Percentiles rank a stretch among this genome's conserved stretches.
These are phyloP conservation scores for Atherix ibis DNA, from an alignment of 2,888 invertebrate species.

Conservation along the genomic window DNA sequence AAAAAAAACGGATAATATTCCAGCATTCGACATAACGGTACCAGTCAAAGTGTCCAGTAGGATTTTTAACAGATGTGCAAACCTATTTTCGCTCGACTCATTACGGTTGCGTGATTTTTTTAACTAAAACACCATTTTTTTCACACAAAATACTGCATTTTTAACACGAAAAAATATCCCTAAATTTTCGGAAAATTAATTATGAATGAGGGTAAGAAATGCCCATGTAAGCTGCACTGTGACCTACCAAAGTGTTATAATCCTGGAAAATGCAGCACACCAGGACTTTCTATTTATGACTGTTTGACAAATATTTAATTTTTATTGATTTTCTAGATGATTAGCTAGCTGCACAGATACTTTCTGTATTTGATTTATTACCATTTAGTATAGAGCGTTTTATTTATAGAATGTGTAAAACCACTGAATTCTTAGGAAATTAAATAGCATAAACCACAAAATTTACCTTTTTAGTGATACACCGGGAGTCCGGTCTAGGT, in stretches of 20 bases:
- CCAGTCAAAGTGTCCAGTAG: background rate
- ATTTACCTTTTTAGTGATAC: no score
- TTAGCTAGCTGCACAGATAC: slow-evolving; percentile 1
- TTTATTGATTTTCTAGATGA: slow-evolving; percentile 8
- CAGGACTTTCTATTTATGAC: slow-evolving; percentile 11
- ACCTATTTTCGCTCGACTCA: background rate
- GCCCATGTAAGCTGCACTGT: no score
- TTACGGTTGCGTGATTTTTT: slow-evolving; percentile 12
- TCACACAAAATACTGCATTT: background rate
- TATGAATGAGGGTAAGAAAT: slow-evolving; percentile 3
- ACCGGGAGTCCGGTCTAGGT: no score
- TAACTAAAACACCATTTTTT: slow-evolving; percentile 8
- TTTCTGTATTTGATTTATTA: background rate
- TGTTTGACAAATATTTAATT: slow-evolving; percentile 13
- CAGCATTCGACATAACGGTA: background rate
- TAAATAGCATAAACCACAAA: background rate
- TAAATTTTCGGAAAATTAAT: slow-evolving; percentile 7
- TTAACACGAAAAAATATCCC: slow-evolving; percentile 6
- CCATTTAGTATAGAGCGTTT: background rate
- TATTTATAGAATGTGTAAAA: no score
- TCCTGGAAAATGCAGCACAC: slow-evolving; percentile 6
- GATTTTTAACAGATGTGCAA: slow-evolving; percentile 9
- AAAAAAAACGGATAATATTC: background rate
- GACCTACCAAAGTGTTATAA: slow-evolving; percentile 9
- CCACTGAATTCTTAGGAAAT: no score